These are phyloP conservation scores for Silurus lanzhouensis DNA, from an alignment of 2,797 vertebrate genomes.

Conservation along the genomic window DNA sequence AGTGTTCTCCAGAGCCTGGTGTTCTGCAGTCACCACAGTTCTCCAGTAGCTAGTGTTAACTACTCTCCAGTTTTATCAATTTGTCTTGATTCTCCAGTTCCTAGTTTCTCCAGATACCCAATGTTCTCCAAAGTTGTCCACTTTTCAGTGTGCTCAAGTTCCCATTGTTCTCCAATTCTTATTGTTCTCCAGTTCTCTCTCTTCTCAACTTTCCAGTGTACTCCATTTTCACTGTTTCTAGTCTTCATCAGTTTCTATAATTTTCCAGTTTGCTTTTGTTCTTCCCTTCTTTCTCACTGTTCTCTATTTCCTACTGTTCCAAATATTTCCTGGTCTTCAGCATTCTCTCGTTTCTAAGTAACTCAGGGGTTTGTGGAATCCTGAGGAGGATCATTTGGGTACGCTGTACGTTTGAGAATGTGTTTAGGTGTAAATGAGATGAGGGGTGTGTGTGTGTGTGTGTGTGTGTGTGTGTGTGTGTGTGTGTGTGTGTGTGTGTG, in stretches of 20 bases:
- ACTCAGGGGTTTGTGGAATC: neutral
- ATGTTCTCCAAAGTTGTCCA: too few relatives aligned
- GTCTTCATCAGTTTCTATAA: too few relatives aligned
- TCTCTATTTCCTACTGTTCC: neutral
- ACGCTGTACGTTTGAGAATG: neutral
- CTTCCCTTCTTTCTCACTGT: neutral
- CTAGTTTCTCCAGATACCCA: neutral
- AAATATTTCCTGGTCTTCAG: neutral
- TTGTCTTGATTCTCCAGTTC: neutral
- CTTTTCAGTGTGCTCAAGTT: neutral
- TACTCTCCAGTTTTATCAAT: neutral
- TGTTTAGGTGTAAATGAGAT: slow-evolving; percentile 17
- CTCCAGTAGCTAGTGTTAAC: neutral
- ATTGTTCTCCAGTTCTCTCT: neutral
- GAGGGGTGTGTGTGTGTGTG: neutral
- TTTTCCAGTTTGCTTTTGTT: neutral
- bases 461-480: slow-evolving; percentile 16
- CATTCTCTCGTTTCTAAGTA: neutral
- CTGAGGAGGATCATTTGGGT: neutral
- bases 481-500: slow-evolving; percentile 6
- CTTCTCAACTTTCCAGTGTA: too few relatives aligned
- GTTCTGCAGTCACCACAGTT: neutral
- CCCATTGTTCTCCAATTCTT: neutral
- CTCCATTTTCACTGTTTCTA: too few relatives aligned
- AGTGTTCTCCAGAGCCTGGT: too few relatives aligned